Conservation (phyloP, 2,797 vertebrate genomes). For the Cossypha niveicapilla region DNA sequence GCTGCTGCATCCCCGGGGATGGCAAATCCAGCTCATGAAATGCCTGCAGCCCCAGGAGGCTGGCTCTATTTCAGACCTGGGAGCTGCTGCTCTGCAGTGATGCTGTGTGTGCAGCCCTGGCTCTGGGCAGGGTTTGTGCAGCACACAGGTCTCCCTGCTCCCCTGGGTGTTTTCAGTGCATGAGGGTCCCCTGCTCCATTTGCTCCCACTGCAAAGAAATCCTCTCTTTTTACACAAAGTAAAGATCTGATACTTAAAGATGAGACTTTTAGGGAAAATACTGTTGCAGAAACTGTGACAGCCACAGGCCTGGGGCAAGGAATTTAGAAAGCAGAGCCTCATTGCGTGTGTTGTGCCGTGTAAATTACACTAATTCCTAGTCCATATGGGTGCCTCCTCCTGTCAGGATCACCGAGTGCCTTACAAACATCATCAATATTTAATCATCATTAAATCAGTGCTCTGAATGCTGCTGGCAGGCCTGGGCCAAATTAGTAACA, state of each 20-base stretch:
- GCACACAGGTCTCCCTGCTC: not conserved
- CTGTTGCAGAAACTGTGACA: not conserved
- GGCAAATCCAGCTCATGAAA: not conserved
- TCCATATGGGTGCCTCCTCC: not conserved
- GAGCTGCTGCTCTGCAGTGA: not conserved
- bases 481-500: not conserved
- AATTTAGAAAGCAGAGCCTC: not conserved
- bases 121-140: not conserved
- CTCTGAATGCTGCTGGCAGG: not conserved
- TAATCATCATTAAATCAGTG: not conserved
- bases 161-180: not conserved
- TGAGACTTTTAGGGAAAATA: not conserved
- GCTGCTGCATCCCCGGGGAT: not conserved
- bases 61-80: not conserved
- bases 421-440: constrained; percentile 44
- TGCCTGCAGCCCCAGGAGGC: not conserved
- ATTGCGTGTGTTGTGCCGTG: not conserved
- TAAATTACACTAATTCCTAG: not conserved
- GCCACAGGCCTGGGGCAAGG: not conserved
- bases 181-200: fast-evolving
- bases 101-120: not conserved
- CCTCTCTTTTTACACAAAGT: not conserved
- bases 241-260: not conserved
- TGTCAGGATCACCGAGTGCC: not conserved
- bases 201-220: not conserved